Base-by-base conservation (phyloP, 2,797 vertebrate genomes). In the Lithobates pipiens region DNA sequence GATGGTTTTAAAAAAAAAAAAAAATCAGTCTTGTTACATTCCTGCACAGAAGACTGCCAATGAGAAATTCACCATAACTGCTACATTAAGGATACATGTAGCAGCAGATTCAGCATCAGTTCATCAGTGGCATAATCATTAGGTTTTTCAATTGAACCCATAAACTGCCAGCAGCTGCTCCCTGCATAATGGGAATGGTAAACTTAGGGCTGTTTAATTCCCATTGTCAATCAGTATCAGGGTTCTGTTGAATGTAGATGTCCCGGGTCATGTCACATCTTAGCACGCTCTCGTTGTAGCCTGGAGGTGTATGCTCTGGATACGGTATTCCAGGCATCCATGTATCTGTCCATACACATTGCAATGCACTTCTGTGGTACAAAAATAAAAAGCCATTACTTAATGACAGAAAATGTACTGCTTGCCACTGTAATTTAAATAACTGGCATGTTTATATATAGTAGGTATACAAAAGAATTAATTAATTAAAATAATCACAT, bases 291-390 rank as follows among this genome's bases (percentile, higher is more conserved):
- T 88, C 92, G 93, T 93, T 99, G 98, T 90, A 99, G 89, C 89
- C 98, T 95, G 11, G 97, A 96, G 90, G 97, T 99, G 93, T 99
- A 99, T 16, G 98, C 95, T 72, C 96, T 94, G 32, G 97, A 99
- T 76, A 99, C 97, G 0, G 96, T 97, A 92, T 99, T 99, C 98
- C 98, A 99, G 76, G 97, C 93, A 11, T 99, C 98, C 98, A 99
- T 98, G 88, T 99, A 99, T 13, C 98, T 96, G 91, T 99, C 98
- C 98, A 99, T 99, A 79, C 98, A 99, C 98, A 99, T 99, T 84
- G 97, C 97, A 74, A 99, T 96, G 89, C 98, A 99, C 90, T 99
- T 99, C 98, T 99, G 89, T 5, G 68, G 61, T 54, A 1, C 42
- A 72, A 69, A 29, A 11, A 23, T 3, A 34, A 10, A 69, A 80